Evolutionary conservation across 1,140 invertebrate species (phyloP).

Genomic region (Pogonomyrmex californicus): DNA sequence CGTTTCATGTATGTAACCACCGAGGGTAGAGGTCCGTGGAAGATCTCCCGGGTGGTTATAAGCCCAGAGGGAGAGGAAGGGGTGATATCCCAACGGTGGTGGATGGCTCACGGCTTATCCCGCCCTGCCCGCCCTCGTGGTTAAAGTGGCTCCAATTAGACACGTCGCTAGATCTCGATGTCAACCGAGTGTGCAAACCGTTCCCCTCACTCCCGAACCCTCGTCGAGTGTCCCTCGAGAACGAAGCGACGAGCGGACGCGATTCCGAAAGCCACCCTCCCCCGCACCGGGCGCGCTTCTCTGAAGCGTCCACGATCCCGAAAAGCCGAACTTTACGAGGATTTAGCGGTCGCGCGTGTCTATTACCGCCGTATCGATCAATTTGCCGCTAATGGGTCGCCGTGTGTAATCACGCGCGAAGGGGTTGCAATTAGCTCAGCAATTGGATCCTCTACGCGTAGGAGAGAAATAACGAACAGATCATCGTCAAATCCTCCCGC

Average conservation of each 20-base stretch:
- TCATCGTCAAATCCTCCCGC: neutral
- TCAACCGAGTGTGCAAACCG: constrained; percentile 73
- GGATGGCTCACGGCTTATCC: constrained; percentile 81
- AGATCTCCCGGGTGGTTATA: constrained; percentile 76
- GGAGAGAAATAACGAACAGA: constrained; percentile 12
- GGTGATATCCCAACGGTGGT: constrained; percentile 81
- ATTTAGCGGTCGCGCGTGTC: constrained; percentile 48
- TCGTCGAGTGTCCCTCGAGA: constrained; percentile 51
- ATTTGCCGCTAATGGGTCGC: constrained; percentile 39
- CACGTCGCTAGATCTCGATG: constrained; percentile 85
- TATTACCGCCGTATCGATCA: constrained; percentile 56
- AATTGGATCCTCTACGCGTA: neutral
- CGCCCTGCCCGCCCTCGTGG: constrained; percentile 75
- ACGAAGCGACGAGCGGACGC: constrained; percentile 39
- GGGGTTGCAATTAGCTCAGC: constrained; percentile 49
- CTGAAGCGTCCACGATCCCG: constrained; percentile 5
- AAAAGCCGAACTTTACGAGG: constrained; percentile 53
- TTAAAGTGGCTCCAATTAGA: constrained; percentile 86
- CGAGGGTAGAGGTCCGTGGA: constrained; percentile 39
- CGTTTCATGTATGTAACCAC: constrained; percentile 50
- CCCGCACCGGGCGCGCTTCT: neutral
- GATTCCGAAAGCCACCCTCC: constrained; percentile 37
- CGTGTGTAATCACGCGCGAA: constrained; percentile 46
- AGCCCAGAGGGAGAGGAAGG: constrained; percentile 80
- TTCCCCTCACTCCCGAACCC: neutral